These are phyloP conservation scores for Acleris cristana DNA, from an alignment of 2,888 invertebrate genomes.

Conservation along the genomic window DNA sequence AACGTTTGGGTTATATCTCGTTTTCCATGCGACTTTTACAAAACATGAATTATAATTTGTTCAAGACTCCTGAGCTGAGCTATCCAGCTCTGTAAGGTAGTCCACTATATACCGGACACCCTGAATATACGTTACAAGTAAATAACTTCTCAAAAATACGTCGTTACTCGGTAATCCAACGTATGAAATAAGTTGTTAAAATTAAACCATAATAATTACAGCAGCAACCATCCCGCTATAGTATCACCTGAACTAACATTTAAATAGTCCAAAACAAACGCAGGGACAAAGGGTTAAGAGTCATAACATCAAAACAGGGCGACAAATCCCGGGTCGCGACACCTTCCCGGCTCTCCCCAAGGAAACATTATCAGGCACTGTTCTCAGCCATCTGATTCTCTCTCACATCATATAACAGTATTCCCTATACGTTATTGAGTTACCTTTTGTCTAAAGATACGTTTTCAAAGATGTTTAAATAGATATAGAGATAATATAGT, in stretches of 20 bases:
- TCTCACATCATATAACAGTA: slow-evolving; percentile 56
- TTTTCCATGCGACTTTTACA: too few species aligned
- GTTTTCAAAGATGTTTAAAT: slow-evolving; percentile 42
- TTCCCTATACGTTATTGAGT: slow-evolving; percentile 60
- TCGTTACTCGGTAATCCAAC: too few species aligned
- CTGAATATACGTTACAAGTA: too few species aligned
- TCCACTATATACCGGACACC: too few species aligned
- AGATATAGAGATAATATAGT: slow-evolving; percentile 16
- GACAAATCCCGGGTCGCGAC: slow-evolving; percentile 67
- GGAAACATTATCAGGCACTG: slow-evolving; percentile 67
- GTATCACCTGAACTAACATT: slow-evolving; percentile 40
- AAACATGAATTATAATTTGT: too few species aligned
- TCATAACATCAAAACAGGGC: slow-evolving; percentile 50
- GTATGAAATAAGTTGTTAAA: too few species aligned
- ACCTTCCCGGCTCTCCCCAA: slow-evolving; percentile 64
- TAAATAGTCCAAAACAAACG: slow-evolving; percentile 43
- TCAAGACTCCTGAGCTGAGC: too few species aligned
- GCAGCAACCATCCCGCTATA: slow-evolving; percentile 9
- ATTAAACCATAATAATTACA: background rate
- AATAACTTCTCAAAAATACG: too few species aligned
- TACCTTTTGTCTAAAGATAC: slow-evolving; percentile 47
- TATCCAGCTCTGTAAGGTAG: too few species aligned
- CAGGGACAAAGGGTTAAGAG: slow-evolving; percentile 41
- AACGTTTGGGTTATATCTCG: too few species aligned
- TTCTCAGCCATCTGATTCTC: slow-evolving; percentile 63